Evolutionary conservation across 2,888 invertebrate species (phyloP), one percentile per base, ranked within the genome.

Genomic region (Prosopocoilus inquinatus): DNA sequence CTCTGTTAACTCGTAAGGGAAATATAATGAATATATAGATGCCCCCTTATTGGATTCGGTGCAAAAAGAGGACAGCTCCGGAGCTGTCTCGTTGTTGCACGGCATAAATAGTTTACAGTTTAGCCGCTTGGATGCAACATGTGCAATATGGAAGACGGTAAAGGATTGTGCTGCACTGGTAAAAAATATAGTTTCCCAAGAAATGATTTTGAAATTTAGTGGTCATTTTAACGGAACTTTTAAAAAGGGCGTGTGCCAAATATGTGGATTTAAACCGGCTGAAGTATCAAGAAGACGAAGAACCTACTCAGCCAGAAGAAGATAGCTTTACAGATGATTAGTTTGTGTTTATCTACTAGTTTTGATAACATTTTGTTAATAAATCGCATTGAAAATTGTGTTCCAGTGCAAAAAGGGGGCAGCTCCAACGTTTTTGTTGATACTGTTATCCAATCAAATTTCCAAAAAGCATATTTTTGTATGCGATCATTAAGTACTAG

Each of bases 261-360:
- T 50, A 45, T 49, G 51, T 47, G 45, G 45, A 20, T 50, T 46
- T 50, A 50, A 12, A 50, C 45, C 51, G 51, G 51, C 51, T 50
- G 44, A 50, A 47, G 45, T 50, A 28, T 53, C 47, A 53, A 49
- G 48, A 36, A 47, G 38, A 50, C 20, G 53, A 53, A 50, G 50
- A 53, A 53, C 53, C 57, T 44, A 53, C 36, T 49, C 45, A 55
- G 47, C 36, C 50, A 45, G 28, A 48, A 48, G 50, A 55, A 55
- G 50, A 48, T 48, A 57, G 53, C 55, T 50, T 54, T 50, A 58
- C 54, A 58, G 50, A 58, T 58, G 50, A 46, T 55, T 53, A 53
- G 44, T 53, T 55, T 49, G 20, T 53, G 57, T 53, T 57, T 53
- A 47, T 53, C 47, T 50, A 28, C 46, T 55, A 55, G 50, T 55